phyloP scores from a whole-genome alignment of 2,797 vertebrate genomes.

The Lepilemur septentrionalis region DNA sequence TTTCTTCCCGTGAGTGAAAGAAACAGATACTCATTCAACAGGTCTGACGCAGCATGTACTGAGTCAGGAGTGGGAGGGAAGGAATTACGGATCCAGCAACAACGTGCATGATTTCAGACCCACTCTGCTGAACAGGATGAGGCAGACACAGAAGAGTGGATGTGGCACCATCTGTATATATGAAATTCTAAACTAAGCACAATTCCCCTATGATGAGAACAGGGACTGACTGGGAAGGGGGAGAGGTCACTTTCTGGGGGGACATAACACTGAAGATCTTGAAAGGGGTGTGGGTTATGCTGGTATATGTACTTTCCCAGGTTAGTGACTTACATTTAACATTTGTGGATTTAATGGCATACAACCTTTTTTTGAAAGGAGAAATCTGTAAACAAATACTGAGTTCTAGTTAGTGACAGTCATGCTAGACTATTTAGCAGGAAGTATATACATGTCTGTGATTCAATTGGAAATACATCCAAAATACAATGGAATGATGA shows the following conservation, averaged over 20 bases:
- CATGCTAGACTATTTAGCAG: too few species aligned
- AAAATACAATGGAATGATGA: background rate
- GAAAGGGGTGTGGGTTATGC: background rate
- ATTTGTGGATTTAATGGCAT: too few species aligned
- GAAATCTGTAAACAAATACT: background rate
- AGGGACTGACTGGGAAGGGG: background rate
- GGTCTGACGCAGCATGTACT: background rate
- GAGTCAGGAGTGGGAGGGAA: background rate
- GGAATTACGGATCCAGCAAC: too few species aligned
- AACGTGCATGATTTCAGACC: background rate
- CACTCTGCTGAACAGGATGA: background rate
- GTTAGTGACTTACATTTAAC: background rate
- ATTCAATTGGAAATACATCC: background rate
- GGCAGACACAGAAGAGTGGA: background rate
- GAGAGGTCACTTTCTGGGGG: background rate
- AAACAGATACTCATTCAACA: background rate
- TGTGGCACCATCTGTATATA: background rate
- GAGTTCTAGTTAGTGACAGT: too few species aligned
- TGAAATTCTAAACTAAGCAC: background rate
- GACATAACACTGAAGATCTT: background rate
- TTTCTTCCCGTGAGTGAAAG: background rate
- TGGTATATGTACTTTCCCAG: background rate
- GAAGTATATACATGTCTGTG: background rate
- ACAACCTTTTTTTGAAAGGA: background rate
- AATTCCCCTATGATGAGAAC: background rate